Evolutionary conservation across 2,888 invertebrate species (phyloP).

Genomic region (Caenorhabditis uteleia): DNA sequence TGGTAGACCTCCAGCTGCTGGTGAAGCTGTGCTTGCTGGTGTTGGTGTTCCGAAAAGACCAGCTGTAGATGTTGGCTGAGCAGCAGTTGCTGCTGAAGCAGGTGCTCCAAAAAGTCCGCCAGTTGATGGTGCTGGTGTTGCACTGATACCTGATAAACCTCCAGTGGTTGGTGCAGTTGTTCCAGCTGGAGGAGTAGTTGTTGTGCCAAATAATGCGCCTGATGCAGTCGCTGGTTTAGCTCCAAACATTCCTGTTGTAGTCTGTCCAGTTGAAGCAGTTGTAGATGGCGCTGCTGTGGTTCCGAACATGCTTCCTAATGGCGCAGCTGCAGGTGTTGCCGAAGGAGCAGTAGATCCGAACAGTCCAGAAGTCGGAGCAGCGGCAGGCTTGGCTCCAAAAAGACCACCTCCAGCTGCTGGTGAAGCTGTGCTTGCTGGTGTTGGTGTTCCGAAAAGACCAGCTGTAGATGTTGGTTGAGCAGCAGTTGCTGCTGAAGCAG

Average conservation of each 20-base stretch:
- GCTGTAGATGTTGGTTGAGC: background rate
- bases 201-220: background rate
- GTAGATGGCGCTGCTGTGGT: conserved; percentile 1
- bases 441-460: conserved; percentile 1
- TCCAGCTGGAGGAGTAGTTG: background rate
- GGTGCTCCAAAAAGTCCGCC: conserved; percentile 6
- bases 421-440: background rate
- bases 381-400: background rate
- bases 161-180: conserved; percentile 5
- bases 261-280: background rate
- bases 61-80: background rate
- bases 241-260: conserved; percentile 1
- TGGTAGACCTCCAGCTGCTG: conserved; percentile 5
- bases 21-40: background rate
- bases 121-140: conserved; percentile 1
- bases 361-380: conserved; percentile 6
- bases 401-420: conserved; percentile 2
- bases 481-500: background rate
- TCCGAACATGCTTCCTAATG: conserved; percentile 2
- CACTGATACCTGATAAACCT: conserved; percentile 9
- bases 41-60: background rate
- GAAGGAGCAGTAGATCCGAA: conserved; percentile 9
- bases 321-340: background rate
- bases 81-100: background rate
- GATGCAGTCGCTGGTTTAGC: background rate